Conservation (phyloP, 2,797 vertebrate species). For the Tarsius wallacei region DNA sequence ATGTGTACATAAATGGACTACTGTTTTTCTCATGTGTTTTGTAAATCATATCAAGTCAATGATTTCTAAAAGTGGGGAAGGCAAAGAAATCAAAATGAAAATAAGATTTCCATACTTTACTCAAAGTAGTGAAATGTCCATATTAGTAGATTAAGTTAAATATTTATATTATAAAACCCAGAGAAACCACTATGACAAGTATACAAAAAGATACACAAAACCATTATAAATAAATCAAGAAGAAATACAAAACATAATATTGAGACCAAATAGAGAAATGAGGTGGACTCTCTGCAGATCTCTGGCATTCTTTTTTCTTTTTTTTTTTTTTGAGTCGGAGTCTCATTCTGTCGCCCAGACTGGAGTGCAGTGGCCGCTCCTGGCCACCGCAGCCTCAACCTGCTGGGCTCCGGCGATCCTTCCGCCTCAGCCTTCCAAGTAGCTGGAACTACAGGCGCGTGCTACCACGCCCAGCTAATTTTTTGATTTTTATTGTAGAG, state of each 20-base stretch:
- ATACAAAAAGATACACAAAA: background rate
- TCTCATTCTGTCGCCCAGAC: no score
- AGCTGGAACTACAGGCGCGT: no score
- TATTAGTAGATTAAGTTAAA: background rate
- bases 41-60: background rate
- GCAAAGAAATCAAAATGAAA: background rate
- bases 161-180: background rate
- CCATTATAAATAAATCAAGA: background rate
- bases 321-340: background rate
- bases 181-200: background rate
- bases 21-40: background rate
- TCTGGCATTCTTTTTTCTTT: background rate
- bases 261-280: background rate
- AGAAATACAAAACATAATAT: background rate
- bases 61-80: background rate
- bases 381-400: no score
- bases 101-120: background rate
- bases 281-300: background rate
- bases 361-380: no score
- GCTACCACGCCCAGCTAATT: no score
- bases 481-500: no score
- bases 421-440: no score
- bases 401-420: no score
- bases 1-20: background rate
- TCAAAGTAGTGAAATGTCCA: background rate